Evolutionary conservation across 2,113 vertebrate species (phyloP).

Genomic region (Odocoileus hemionus): DNA sequence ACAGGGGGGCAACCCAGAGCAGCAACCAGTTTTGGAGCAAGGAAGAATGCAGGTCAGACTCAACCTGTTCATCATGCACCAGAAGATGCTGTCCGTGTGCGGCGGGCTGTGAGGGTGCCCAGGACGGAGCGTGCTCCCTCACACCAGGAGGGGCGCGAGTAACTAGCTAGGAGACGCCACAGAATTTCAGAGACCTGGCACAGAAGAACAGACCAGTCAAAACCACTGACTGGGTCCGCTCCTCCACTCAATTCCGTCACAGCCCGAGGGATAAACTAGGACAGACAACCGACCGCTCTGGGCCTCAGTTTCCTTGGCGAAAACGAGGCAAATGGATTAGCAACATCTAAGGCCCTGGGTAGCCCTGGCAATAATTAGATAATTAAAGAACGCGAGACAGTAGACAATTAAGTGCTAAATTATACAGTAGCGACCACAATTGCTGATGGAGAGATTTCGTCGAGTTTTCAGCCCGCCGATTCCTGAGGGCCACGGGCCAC

Average conservation of each 20-base stretch:
- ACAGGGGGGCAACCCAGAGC: no score
- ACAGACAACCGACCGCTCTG: background rate
- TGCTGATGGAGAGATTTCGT: background rate
- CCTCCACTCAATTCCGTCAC: background rate
- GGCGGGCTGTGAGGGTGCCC: background rate
- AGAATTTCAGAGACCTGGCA: background rate
- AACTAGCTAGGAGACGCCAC: background rate
- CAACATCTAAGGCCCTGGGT: background rate
- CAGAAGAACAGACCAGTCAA: background rate
- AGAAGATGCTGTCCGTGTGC: background rate
- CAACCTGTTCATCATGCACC: fast-evolving
- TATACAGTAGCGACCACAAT: background rate
- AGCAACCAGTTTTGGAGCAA: background rate
- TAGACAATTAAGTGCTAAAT: background rate
- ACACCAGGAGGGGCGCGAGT: background rate
- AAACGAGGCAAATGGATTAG: background rate
- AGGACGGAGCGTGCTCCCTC: background rate
- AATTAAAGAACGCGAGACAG: background rate
- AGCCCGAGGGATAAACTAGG: background rate
- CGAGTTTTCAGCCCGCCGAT: background rate
- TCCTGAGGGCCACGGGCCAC: background rate
- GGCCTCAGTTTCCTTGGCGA: slow-evolving; percentile 12
- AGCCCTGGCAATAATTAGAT: background rate
- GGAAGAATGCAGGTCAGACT: background rate
- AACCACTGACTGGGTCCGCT: background rate